A percentile compares a stretch with the other conserved stretches of the same genome.
These are phyloP conservation scores for Cantharis rufa DNA, from an alignment of 2,888 invertebrate genomes.

Conservation along the genomic window DNA sequence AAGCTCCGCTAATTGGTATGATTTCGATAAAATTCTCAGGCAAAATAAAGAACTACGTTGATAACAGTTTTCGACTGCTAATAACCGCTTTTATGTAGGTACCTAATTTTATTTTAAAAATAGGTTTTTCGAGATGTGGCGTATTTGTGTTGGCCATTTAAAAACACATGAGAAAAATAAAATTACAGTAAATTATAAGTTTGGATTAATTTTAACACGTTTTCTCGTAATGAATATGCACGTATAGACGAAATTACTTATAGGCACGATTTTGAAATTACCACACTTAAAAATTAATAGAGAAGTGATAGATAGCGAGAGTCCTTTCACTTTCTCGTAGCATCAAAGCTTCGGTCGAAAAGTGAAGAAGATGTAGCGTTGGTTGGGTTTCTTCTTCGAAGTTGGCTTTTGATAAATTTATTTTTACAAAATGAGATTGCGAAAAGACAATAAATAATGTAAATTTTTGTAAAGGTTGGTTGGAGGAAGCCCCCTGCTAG, in stretches of 20 bases:
- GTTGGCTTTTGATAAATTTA: neutral
- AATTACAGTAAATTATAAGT: neutral
- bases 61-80: neutral
- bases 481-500: neutral
- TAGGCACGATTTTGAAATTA: neutral
- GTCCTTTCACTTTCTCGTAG: neutral
- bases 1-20: slow-evolving; percentile 36
- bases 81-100: neutral
- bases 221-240: neutral
- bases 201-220: neutral
- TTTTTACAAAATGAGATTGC: neutral
- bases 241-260: neutral
- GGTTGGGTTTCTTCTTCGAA: neutral
- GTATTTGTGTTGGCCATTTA: neutral
- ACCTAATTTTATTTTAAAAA: neutral
- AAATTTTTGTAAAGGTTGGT: neutral
- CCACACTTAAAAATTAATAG: neutral
- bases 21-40: slow-evolving; percentile 39
- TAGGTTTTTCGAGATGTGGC: neutral
- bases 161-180: neutral
- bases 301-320: neutral
- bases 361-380: neutral
- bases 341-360: neutral
- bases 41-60: slow-evolving; percentile 24
- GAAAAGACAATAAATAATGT: neutral